Evolutionary conservation across 2,797 vertebrate species (phyloP).

Genomic region (Numenius phaeopus): DNA sequence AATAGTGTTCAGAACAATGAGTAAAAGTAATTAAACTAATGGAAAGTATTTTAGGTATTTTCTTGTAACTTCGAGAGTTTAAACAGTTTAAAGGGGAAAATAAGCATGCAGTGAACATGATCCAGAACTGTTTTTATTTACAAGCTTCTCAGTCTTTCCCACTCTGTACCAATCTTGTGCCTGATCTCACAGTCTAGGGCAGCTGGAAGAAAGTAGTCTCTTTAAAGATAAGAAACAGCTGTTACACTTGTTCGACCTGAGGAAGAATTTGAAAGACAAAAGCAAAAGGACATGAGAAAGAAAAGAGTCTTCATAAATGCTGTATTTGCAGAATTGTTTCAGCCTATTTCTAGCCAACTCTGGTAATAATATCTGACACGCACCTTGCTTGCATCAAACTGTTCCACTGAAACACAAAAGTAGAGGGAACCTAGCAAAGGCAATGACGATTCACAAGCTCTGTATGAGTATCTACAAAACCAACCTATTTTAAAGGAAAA

Average conservation of each 20-base stretch:
- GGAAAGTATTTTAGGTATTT: slow-evolving; percentile 28
- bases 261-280: slow-evolving; percentile 33
- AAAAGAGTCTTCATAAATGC: not conserved
- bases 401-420: not conserved
- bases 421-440: not conserved
- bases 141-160: not conserved
- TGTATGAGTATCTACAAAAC: not conserved
- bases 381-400: not conserved
- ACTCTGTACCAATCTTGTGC: not conserved
- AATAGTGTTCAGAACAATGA: not conserved
- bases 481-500: not conserved
- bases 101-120: not conserved
- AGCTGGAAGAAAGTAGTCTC: not conserved
- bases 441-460: not conserved
- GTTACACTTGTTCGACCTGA: not conserved
- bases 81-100: not conserved
- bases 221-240: slow-evolving; percentile 44
- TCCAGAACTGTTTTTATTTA: slow-evolving; percentile 29
- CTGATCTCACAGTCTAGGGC: not conserved
- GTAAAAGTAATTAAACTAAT: not conserved
- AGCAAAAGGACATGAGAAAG: not conserved
- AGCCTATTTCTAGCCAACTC: not conserved
- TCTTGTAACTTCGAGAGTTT: slow-evolving; percentile 1
- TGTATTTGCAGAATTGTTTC: not conserved
- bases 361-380: not conserved